Percentiles rank a stretch among this genome's conserved stretches.
phyloP scores from a whole-genome alignment of 2,888 invertebrate species.

The Papilio demoleus region DNA sequence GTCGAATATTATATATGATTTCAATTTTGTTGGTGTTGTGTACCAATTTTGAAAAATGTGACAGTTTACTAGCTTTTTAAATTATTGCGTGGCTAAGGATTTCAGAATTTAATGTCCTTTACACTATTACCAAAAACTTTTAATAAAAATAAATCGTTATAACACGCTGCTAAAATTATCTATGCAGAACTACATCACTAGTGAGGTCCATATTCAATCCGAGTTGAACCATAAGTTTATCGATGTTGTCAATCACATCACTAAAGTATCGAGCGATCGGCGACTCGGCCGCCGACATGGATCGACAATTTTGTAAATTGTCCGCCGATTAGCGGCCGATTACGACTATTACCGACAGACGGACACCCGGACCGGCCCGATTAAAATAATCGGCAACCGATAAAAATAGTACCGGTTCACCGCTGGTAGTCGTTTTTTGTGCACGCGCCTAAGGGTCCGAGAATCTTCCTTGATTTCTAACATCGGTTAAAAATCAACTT shows the following conservation, averaged over 20 bases:
- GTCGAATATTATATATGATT: no score
- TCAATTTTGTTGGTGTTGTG: no score
- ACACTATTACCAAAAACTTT: no score
- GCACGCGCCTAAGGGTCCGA: conserved; percentile 49
- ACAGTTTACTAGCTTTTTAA: no score
- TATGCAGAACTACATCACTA: not conserved
- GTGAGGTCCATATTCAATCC: not conserved
- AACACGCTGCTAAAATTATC: not conserved
- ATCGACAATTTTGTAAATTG: conserved; percentile 83
- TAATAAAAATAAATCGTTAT: no score
- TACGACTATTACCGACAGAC: conserved; percentile 81
- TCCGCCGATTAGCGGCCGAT: conserved; percentile 82
- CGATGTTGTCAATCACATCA: conserved; percentile 61
- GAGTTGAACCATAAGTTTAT: conserved; percentile 51
- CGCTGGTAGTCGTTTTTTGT: conserved; percentile 67
- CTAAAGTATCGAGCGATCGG: conserved; percentile 65
- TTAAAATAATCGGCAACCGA: conserved; percentile 82
- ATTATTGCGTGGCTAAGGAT: no score
- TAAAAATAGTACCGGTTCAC: conserved; percentile 70
- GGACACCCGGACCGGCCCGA: conserved; percentile 79
- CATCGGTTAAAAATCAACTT: conserved; percentile 24
- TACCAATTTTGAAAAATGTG: no score
- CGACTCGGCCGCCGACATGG: conserved; percentile 79
- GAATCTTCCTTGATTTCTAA: conserved; percentile 18
- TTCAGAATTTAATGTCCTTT: no score